Conservation (phyloP, 2,797 vertebrate species). For the Sebastolobus altivelis region DNA sequence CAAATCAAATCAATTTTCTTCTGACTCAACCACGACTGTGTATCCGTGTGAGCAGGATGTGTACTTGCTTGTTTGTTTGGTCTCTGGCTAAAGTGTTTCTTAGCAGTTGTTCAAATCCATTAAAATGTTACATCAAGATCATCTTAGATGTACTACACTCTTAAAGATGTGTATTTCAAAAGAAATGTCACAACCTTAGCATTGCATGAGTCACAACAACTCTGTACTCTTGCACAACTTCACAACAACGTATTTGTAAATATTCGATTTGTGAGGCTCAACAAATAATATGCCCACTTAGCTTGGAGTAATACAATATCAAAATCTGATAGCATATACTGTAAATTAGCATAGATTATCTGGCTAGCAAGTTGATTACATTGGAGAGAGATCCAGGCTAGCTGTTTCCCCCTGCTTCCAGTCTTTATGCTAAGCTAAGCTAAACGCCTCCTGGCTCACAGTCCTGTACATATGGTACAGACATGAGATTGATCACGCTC, state of each 20-base stretch:
- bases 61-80: not conserved
- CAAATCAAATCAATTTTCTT: constrained; percentile 50
- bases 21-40: constrained; percentile 10
- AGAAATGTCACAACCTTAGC: too few relatives aligned
- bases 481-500: not conserved
- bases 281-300: not conserved
- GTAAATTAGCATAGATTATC: not conserved
- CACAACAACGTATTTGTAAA: not conserved
- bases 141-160: not conserved
- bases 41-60: constrained; percentile 11
- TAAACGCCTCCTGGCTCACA: not conserved
- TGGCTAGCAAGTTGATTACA: not conserved
- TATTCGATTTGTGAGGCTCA: not conserved
- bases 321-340: not conserved
- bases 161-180: not conserved
- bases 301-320: not conserved
- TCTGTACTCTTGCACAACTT: not conserved
- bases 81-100: not conserved
- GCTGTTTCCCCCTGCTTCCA: too few relatives aligned
- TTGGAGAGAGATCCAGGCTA: not conserved
- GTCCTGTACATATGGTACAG: not conserved
- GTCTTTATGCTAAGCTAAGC: too few relatives aligned
- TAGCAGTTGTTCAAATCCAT: constrained; percentile 1
- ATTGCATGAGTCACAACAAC: not conserved
- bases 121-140: not conserved